Evolutionary conservation across 53 echinoderm and acorn worm species (phyloP), one percentile per base, ranked within the genome.

Genomic region (Holothuria scabra): DNA sequence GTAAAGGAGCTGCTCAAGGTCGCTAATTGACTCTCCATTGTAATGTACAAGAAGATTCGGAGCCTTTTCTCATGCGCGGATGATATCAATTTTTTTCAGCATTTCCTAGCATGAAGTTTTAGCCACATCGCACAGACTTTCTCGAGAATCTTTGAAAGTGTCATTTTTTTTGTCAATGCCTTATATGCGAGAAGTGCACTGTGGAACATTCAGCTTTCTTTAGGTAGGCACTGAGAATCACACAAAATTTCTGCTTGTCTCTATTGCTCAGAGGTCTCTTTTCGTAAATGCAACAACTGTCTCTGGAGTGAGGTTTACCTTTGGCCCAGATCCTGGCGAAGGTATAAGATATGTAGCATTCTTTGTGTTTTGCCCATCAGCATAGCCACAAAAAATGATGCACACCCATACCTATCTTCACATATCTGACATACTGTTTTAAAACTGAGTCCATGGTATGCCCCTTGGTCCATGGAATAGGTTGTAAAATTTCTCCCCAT

Each of bases 351-450:
- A 74, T 13, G 87, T 69, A 35, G 69, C 72, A 58, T 87, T 70
- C 60, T 87, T 82, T 25, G 60, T 83, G 25, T 78, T 14, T 18
- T 63, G 72, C 12, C 74, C 85, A 33, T 81, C 76, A 65, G 33
- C 59, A 74, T 82, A 90, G 4, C 90, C 86, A 82, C 86, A 81
- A 61, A 90, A 86, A 11, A 90, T 83, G n/a, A 90, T 68, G 86
- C 64, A 23, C 49, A 66, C 7, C 65, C 80, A 80, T 84, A 87
- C 30, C 59, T 32, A 67, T 78, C 31, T 46, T 75, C 3, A 37
- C 23, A 46, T 75, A 44, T 46, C 14, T 75, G 41, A 37, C 75
- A 44, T 35, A 71, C 38, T 64, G 8, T 66, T 66, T 59, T 16
- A 86, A 44, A 19, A 92, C 83, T 22, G 23, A 23, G 21, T 92